These are phyloP conservation scores for Enoplosus armatus DNA, from an alignment of 2,797 vertebrate genomes.

Conservation along the genomic window DNA sequence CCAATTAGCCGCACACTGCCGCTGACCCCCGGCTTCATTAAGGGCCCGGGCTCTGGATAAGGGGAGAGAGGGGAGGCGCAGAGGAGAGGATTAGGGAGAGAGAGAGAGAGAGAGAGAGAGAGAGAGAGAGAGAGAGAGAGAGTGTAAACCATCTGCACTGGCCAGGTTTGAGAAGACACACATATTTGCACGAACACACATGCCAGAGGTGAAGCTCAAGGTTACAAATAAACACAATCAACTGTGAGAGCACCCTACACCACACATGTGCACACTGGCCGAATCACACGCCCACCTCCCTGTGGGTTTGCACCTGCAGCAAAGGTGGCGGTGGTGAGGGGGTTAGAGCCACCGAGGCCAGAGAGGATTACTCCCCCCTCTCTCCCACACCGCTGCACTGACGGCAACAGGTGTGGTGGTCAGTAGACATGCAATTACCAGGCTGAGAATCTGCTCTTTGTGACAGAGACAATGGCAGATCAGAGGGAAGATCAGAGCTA, in stretches of 20 bases:
- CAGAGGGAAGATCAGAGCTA: slow-evolving; percentile 69
- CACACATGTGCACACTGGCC: slow-evolving; percentile 32
- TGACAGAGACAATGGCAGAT: slow-evolving; percentile 74
- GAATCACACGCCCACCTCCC: slow-evolving; percentile 27
- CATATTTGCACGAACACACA: slow-evolving; percentile 47
- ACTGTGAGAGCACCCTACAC: slow-evolving; percentile 34
- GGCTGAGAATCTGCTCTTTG: slow-evolving; percentile 70
- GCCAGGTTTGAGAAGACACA: slow-evolving; percentile 47
- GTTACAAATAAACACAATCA: slow-evolving; percentile 73
- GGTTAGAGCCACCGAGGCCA: slow-evolving; percentile 54
- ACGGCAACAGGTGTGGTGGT: slow-evolving; percentile 85
- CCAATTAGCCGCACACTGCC: slow-evolving; percentile 85
- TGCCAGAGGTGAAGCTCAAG: slow-evolving; percentile 68
- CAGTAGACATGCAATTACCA: slow-evolving; percentile 78
- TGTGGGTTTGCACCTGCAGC: slow-evolving; percentile 53
- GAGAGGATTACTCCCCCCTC: slow-evolving; percentile 45
- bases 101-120: slow-evolving; percentile 21
- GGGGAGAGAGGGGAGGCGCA: slow-evolving; percentile 35
- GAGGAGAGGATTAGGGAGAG: slow-evolving; percentile 50
- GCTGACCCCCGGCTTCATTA: slow-evolving; percentile 84
- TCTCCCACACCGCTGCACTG: slow-evolving; percentile 61
- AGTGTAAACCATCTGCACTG: slow-evolving; percentile 42
- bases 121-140: slow-evolving; percentile 27
- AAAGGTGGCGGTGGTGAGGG: slow-evolving; percentile 39
- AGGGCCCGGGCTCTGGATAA: slow-evolving; percentile 77